Conservation (phyloP, 2,113 vertebrate species). For the Amphiprion ocellaris region DNA sequence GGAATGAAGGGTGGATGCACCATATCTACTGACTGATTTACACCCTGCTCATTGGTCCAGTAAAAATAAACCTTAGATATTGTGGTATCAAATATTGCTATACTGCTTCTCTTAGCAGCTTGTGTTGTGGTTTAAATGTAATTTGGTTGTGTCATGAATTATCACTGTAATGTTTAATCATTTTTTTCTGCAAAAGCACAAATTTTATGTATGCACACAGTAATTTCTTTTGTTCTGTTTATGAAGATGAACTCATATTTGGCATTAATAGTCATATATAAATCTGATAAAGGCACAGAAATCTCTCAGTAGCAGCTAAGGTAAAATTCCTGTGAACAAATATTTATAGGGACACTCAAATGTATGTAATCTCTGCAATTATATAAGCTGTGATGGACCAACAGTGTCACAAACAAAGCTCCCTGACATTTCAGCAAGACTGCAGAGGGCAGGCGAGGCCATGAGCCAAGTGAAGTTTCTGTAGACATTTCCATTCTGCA, state of each 20-base stretch:
- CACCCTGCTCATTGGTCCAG: slow-evolving; percentile 1
- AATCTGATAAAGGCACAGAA: not conserved
- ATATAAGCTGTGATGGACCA: not conserved
- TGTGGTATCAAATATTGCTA: slow-evolving; percentile 4
- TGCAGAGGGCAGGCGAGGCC: not conserved
- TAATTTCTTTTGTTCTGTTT: not conserved
- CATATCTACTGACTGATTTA: slow-evolving; percentile 20
- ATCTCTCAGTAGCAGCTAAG: not conserved
- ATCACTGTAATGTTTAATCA: not conserved
- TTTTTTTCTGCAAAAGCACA: not conserved
- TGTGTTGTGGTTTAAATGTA: not conserved
- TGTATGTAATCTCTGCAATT: not conserved
- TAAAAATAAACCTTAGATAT: slow-evolving; percentile 28
- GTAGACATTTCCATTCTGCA: no score
- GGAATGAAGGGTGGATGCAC: not conserved
- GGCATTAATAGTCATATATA: no score
- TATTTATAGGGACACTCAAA: not conserved
- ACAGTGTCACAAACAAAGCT: not conserved
- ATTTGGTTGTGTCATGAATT: not conserved
- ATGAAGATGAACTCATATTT: not conserved
- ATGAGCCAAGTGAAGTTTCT: not conserved
- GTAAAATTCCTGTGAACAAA: not conserved
- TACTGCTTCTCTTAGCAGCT: not conserved
- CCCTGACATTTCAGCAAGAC: not conserved
- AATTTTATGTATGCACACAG: no score